phyloP scores from a whole-genome alignment of 2,113 vertebrate genomes.

The Atractosteus spatula region DNA sequence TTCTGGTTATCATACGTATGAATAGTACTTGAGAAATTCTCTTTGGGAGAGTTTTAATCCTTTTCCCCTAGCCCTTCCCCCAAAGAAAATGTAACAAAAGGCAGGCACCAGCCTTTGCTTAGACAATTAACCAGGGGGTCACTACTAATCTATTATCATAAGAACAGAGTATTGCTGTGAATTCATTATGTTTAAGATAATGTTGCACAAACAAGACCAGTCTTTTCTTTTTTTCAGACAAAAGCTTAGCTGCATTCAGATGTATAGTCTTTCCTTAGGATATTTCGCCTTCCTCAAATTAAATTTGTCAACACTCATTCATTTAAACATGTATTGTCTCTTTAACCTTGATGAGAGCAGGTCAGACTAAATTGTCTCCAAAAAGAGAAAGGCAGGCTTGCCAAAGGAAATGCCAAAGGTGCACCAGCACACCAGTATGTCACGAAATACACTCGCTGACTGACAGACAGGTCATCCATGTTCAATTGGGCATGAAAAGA shows the following conservation, averaged over 20 bases:
- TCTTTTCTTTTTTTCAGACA: constrained; percentile 54
- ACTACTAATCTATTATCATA: constrained; percentile 70
- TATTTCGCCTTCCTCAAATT: not conserved
- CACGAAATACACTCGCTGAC: too few relatives aligned
- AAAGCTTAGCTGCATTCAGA: constrained; percentile 48
- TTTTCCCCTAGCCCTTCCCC: constrained; percentile 23
- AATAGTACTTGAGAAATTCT: constrained; percentile 13
- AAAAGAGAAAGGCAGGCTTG: not conserved
- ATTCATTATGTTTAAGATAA: constrained; percentile 41
- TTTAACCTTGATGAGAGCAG: not conserved
- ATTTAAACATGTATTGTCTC: constrained; percentile 1
- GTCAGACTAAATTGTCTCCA: not conserved
- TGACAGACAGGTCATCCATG: too few relatives aligned
- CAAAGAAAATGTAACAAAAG: constrained; percentile 60
- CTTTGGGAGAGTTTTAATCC: constrained; percentile 20
- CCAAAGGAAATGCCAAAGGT: too few relatives aligned
- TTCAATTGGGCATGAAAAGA: too few relatives aligned
- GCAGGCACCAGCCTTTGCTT: constrained; percentile 58
- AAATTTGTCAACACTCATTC: not conserved
- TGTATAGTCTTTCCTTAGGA: not conserved
- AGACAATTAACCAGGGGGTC: constrained; percentile 67
- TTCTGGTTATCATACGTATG: too few relatives aligned
- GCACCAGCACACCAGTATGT: too few relatives aligned
- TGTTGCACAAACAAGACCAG: constrained; percentile 44
- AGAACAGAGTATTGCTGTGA: constrained; percentile 54